phyloP scores from a whole-genome alignment of 2,113 vertebrate species.

The Strix aluco region DNA sequence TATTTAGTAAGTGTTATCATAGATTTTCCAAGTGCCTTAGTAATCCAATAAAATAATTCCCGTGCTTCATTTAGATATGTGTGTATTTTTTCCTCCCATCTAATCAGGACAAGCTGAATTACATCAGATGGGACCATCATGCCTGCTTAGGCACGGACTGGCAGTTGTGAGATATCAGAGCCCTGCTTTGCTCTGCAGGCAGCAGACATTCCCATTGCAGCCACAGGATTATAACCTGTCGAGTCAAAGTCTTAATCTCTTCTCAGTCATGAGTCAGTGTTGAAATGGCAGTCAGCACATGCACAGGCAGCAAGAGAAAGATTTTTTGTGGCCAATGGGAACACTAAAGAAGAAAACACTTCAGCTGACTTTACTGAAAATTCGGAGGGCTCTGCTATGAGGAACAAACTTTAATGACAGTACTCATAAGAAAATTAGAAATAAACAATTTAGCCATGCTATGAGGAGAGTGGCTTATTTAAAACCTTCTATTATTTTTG shows the following conservation, averaged over 20 bases:
- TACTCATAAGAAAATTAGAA: conserved; percentile 2
- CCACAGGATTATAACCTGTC: conserved; percentile 28
- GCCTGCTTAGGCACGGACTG: background rate
- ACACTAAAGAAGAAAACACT: background rate
- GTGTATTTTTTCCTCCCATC: background rate
- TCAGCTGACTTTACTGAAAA: background rate
- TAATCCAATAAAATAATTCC: conserved; percentile 9
- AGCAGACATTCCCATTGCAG: background rate
- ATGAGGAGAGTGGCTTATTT: background rate
- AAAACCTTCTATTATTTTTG: background rate
- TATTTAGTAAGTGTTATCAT: background rate
- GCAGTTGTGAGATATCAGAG: background rate
- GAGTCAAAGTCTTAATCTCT: conserved; percentile 30
- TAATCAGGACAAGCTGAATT: conserved; percentile 11
- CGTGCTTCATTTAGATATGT: background rate
- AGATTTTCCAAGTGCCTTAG: conserved; percentile 13
- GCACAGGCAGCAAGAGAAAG: background rate
- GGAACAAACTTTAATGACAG: background rate
- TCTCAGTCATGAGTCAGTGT: background rate
- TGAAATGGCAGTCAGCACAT: conserved; percentile 26
- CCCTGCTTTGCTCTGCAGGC: background rate
- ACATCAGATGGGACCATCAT: background rate
- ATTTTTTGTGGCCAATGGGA: background rate
- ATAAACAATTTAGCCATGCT: background rate
- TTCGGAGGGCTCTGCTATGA: background rate